A percentile compares a stretch with the other conserved stretches of the same genome.
These are phyloP conservation scores for Cynopterus sphinx DNA, from an alignment of 2,797 vertebrate species.

Conservation along the genomic window DNA sequence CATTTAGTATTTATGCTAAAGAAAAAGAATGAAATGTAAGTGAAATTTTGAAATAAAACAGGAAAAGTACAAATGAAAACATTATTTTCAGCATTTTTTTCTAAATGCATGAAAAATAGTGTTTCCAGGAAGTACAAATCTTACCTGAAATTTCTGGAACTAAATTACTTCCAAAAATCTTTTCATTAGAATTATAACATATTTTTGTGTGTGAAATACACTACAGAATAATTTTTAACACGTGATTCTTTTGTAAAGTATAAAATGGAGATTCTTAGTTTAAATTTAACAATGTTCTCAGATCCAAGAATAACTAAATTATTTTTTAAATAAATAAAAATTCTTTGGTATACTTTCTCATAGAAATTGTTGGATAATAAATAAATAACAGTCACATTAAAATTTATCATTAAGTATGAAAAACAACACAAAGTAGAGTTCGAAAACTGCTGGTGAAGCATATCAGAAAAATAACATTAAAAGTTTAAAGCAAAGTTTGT, in stretches of 20 bases:
- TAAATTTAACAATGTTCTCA: slow-evolving; percentile 20
- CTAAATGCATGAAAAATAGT: neutral
- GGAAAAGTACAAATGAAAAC: neutral
- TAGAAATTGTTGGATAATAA: neutral
- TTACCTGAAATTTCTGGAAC: slow-evolving; percentile 3
- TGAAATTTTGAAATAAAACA: slow-evolving; percentile 17
- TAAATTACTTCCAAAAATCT: slow-evolving; percentile 44
- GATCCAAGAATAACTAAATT: neutral
- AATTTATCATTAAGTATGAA: neutral
- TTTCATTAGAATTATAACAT: neutral
- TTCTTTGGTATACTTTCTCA: neutral
- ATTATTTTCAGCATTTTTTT: neutral
- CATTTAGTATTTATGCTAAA: neutral
- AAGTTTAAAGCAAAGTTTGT: neutral
- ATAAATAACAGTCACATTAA: neutral
- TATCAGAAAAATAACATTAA: slow-evolving; percentile 19
- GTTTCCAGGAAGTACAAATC: neutral
- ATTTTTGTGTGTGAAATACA: neutral
- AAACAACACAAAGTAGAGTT: neutral
- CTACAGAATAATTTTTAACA: slow-evolving; percentile 9
- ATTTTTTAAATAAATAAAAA: neutral
- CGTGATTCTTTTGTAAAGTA: neutral
- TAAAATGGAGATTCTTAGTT: slow-evolving; percentile 34
- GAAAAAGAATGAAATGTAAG: neutral
- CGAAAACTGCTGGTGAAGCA: neutral